Evolutionary conservation across 2,797 vertebrate species (phyloP).

Genomic region (Tiaroga cobitis): DNA sequence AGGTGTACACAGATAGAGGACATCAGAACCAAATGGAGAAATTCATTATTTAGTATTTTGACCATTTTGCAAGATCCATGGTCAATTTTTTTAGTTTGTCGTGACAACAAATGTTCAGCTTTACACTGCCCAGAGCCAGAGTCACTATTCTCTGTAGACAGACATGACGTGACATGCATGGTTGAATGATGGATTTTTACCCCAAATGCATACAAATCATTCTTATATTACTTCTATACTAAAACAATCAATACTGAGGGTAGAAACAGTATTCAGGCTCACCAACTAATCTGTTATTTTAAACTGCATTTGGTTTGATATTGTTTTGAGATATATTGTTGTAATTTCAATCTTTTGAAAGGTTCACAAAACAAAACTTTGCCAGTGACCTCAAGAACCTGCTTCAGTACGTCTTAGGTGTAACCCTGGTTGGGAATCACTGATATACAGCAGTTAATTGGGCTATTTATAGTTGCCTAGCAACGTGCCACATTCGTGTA

Average conservation of each 20-base stretch:
- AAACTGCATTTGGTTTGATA: neutral
- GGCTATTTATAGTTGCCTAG: constrained; percentile 12
- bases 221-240: neutral
- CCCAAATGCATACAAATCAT: neutral
- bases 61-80: neutral
- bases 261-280: neutral
- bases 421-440: neutral
- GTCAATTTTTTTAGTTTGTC: neutral
- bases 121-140: neutral
- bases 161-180: neutral
- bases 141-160: neutral
- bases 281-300: neutral
- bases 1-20: neutral
- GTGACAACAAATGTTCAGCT: neutral
- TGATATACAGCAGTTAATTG: constrained; percentile 1
- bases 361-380: neutral
- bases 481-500: neutral
- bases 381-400: neutral
- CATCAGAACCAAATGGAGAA: neutral
- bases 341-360: neutral
- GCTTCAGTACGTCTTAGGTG: neutral
- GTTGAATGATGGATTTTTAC: neutral
- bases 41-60: neutral
- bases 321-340: neutral
- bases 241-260: neutral